phyloP scores from a whole-genome alignment of 2,113 vertebrate species.

The Atrichornis clamosus region DNA sequence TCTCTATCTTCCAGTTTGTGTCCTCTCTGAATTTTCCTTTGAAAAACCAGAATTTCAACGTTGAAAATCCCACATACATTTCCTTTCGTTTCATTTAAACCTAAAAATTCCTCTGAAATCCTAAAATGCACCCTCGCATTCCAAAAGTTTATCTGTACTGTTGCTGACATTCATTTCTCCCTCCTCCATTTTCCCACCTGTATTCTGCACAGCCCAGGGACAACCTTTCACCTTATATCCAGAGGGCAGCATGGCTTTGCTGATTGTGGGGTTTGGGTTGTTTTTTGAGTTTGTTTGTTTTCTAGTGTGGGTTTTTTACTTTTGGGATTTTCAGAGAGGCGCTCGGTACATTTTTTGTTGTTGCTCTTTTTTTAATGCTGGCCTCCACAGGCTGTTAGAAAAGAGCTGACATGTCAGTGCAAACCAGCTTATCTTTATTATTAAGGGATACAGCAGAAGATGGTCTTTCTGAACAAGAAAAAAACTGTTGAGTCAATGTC shows the following conservation, averaged over 20 bases:
- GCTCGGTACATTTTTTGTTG: background rate
- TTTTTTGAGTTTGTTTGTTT: background rate
- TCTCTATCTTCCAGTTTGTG: background rate
- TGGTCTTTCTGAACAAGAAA: background rate
- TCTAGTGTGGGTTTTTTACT: background rate
- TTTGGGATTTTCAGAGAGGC: background rate
- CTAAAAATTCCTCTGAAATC: background rate
- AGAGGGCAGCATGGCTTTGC: background rate
- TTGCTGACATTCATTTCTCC: background rate
- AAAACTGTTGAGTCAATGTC: background rate
- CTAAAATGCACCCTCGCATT: background rate
- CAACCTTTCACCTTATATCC: background rate
- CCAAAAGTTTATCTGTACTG: background rate
- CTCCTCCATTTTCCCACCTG: background rate
- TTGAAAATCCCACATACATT: background rate
- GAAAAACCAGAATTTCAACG: background rate
- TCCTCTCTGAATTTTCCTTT: background rate
- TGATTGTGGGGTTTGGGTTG: background rate
- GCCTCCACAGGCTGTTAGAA: background rate
- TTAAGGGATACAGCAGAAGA: background rate
- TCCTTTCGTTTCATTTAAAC: background rate
- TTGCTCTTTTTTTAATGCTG: background rate
- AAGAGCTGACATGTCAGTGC: fast-evolving
- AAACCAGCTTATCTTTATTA: background rate
- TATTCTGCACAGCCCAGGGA: background rate